A percentile compares a stretch with the other conserved stretches of the same genome.
Conservation (phyloP, 2,888 invertebrate species). For the Sinotaia quadrata region DNA sequence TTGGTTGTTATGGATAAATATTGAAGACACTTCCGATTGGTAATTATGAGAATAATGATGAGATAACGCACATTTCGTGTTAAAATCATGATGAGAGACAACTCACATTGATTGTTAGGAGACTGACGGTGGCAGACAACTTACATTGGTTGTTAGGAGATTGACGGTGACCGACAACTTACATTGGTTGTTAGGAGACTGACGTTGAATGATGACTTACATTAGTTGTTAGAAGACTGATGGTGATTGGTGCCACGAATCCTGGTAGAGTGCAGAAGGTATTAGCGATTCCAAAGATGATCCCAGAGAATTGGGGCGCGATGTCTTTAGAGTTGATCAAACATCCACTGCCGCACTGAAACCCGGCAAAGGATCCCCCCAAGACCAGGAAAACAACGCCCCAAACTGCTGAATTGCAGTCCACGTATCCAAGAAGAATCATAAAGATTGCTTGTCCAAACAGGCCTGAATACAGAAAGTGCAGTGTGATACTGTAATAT, state of each 20-base stretch:
- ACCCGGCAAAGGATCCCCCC: slow-evolving; percentile 53
- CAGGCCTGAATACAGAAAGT: slow-evolving; percentile 46
- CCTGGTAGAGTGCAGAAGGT: slow-evolving; percentile 61
- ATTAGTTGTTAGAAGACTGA: slow-evolving; percentile 54
- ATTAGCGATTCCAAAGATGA: slow-evolving; percentile 64
- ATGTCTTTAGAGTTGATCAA: slow-evolving; percentile 66
- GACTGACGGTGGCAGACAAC: too few species aligned
- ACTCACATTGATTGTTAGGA: too few species aligned
- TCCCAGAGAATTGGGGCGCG: slow-evolving; percentile 63
- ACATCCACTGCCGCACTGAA: slow-evolving; percentile 56
- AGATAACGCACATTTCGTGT: too few species aligned
- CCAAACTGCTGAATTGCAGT: slow-evolving; percentile 40
- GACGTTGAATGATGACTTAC: slow-evolving; percentile 34
- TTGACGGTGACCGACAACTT: too few species aligned
- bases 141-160: too few species aligned
- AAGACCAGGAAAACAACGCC: slow-evolving; percentile 54
- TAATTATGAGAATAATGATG: too few species aligned
- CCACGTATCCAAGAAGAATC: slow-evolving; percentile 53
- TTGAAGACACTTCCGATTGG: too few species aligned
- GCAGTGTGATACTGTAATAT: too few species aligned
- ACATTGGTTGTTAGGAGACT: too few species aligned
- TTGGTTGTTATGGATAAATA: too few species aligned
- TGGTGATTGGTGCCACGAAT: slow-evolving; percentile 60
- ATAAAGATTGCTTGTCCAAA: slow-evolving; percentile 54
- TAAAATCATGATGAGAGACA: too few species aligned